These are phyloP conservation scores for Nannospalax galili DNA, from an alignment of 2,113 vertebrate species.

Conservation along the genomic window DNA sequence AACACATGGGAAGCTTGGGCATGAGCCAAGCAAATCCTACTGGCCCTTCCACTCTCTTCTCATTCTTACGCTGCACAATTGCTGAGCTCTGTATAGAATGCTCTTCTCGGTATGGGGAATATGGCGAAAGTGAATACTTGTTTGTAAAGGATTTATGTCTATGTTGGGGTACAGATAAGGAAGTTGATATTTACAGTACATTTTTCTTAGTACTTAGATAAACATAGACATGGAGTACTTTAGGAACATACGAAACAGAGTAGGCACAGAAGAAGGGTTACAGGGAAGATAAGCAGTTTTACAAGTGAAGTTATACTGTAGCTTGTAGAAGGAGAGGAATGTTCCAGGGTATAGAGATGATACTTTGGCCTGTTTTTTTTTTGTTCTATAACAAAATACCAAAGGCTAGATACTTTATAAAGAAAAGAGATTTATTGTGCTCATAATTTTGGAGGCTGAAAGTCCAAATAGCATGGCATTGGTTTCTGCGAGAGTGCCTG, in stretches of 20 bases:
- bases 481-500: background rate
- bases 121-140: background rate
- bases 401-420: background rate
- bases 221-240: background rate
- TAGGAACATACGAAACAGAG: background rate
- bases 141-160: background rate
- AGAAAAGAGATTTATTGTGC: background rate
- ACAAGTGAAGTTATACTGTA: background rate
- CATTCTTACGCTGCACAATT: background rate
- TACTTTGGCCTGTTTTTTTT: background rate
- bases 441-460: background rate
- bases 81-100: background rate
- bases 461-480: background rate
- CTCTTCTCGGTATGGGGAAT: background rate
- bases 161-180: background rate
- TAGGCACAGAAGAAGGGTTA: background rate
- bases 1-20: background rate
- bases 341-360: background rate
- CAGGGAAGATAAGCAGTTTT: background rate
- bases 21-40: background rate
- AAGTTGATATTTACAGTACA: background rate
- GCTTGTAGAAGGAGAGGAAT: background rate
- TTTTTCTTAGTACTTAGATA: background rate
- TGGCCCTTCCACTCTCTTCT: background rate
- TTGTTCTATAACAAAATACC: background rate